Percentiles rank a stretch among this genome's conserved stretches.
phyloP scores from a whole-genome alignment of 2,797 vertebrate genomes.

The Aldrovandia affinis region DNA sequence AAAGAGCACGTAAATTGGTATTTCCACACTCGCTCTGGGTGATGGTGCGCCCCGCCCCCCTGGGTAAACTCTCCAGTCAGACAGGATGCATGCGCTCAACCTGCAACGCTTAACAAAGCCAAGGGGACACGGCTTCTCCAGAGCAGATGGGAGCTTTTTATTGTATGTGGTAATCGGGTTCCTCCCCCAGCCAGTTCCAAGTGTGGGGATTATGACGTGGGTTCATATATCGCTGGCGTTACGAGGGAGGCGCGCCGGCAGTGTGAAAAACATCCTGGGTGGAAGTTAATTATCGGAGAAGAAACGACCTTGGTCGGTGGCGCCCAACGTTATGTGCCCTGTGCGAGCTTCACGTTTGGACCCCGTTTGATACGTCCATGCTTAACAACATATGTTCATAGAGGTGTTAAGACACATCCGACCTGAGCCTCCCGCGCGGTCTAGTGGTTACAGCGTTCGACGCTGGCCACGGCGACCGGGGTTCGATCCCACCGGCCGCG shows the following conservation, averaged over 20 bases:
- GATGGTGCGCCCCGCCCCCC: background rate
- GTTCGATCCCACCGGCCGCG: too few species aligned
- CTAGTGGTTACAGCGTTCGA: too few species aligned
- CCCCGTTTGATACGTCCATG: background rate
- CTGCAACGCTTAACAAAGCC: background rate
- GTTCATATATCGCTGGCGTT: background rate
- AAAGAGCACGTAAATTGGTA: slow-evolving; percentile 58
- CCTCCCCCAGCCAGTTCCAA: background rate
- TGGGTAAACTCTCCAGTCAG: background rate
- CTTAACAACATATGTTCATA: too few species aligned
- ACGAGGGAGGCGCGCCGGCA: background rate
- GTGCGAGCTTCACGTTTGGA: background rate
- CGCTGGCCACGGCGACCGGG: too few species aligned
- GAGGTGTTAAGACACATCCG: too few species aligned
- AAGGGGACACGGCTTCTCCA: background rate
- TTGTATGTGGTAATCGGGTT: background rate
- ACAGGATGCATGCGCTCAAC: background rate
- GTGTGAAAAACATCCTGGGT: background rate
- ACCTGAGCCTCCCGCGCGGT: too few species aligned
- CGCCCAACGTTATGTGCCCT: background rate
- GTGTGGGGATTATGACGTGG: too few species aligned
- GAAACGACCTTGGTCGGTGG: background rate
- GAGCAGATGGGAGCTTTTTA: slow-evolving; percentile 10
- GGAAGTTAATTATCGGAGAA: background rate
- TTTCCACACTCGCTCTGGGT: slow-evolving; percentile 26